Evolutionary conservation across 2,113 vertebrate genomes (phyloP).

Genomic region (Protobothrops mucrosquamatus): DNA sequence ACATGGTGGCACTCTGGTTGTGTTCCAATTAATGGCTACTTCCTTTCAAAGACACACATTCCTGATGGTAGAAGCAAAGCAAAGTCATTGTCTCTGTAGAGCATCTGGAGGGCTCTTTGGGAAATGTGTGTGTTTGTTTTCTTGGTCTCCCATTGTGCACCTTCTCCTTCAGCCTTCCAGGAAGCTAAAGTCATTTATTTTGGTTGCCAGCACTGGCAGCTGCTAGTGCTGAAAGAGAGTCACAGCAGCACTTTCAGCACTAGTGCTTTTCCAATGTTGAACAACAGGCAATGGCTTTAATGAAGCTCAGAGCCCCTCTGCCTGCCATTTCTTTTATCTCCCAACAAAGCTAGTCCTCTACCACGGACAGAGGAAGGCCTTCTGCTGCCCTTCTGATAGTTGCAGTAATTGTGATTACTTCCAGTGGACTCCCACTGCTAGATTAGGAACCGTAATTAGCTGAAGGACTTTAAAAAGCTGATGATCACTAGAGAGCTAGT

Average conservation of each 20-base stretch:
- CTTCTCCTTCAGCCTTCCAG: background rate
- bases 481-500: background rate
- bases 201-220: background rate
- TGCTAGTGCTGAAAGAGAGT: background rate
- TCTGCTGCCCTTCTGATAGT: background rate
- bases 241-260: background rate
- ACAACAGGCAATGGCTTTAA: slow-evolving; percentile 5
- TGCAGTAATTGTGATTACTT: background rate
- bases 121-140: accelerated
- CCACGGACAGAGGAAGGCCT: background rate
- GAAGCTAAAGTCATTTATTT: slow-evolving; percentile 7
- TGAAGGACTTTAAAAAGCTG: background rate
- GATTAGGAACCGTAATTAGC: background rate
- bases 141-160: background rate
- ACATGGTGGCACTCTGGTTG: slow-evolving; percentile 64
- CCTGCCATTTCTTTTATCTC: background rate
- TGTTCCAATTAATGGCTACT: slow-evolving; percentile 38
- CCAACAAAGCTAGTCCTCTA: background rate
- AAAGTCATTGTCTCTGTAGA: background rate
- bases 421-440: background rate
- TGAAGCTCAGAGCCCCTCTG: background rate
- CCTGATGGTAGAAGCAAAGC: background rate
- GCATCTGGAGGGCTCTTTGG: background rate
- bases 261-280: background rate
- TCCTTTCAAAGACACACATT: slow-evolving; percentile 24